phyloP scores from a whole-genome alignment of 2,113 vertebrate species.

The Paratilapia polleni region DNA sequence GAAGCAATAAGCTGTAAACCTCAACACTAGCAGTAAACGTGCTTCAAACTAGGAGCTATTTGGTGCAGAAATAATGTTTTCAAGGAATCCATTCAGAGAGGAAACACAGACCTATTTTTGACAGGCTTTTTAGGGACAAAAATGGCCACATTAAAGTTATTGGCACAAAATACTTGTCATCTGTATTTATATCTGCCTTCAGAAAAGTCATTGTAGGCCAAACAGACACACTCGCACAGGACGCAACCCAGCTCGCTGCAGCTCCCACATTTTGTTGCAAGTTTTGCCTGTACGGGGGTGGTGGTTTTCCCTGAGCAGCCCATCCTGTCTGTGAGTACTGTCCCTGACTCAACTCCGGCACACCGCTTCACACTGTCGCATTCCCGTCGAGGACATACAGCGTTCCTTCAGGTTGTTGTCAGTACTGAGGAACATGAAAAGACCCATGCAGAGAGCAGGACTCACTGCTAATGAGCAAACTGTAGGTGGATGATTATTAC shows the following conservation, averaged over 20 bases:
- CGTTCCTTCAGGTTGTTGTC: conserved; percentile 55
- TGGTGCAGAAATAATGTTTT: neutral
- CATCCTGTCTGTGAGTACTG: conserved; percentile 7
- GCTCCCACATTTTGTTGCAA: conserved; percentile 13
- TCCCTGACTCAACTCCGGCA: conserved; percentile 44
- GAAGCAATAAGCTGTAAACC: neutral
- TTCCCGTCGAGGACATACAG: conserved; percentile 21
- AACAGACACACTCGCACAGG: neutral
- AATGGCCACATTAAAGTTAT: conserved; percentile 7
- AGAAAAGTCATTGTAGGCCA: conserved; percentile 1
- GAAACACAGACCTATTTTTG: neutral
- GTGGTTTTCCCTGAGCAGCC: conserved; percentile 9
- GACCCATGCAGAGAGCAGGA: conserved; percentile 52
- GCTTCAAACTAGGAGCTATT: neutral
- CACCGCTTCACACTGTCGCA: neutral
- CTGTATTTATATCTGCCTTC: neutral
- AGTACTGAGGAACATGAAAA: conserved; percentile 61
- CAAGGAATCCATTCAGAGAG: neutral
- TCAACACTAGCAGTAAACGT: neutral
- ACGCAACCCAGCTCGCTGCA: neutral
- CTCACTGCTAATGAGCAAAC: conserved; percentile 65
- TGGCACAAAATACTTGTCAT: conserved; percentile 7
- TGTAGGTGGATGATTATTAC: conserved; percentile 69
- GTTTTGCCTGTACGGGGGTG: conserved; percentile 6
- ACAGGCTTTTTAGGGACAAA: neutral